These are phyloP conservation scores for Caenorhabditis zanzibari DNA, from an alignment of 2,888 invertebrate species.

Conservation along the genomic window DNA sequence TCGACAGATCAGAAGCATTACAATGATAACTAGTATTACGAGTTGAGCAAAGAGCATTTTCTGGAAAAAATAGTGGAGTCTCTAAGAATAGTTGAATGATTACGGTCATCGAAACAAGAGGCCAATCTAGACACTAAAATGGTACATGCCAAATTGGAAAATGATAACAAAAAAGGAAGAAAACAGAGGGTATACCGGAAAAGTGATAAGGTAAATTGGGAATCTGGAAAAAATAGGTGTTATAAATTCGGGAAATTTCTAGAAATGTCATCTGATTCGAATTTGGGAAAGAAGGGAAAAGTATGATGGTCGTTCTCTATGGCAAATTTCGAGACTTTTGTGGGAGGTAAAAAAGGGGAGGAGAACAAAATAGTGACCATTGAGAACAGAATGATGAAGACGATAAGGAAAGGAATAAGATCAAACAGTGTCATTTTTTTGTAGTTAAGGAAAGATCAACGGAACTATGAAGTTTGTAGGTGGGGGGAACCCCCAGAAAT, in stretches of 20 bases:
- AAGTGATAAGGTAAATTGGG: background rate
- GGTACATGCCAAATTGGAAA: background rate
- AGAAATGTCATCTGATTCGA: background rate
- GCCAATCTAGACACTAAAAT: conserved; percentile 4
- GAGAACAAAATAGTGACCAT: background rate
- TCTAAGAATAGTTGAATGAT: background rate
- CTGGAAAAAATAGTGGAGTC: background rate
- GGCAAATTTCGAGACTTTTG: background rate
- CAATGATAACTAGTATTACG: conserved; percentile 56
- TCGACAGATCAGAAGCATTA: conserved; percentile 63
- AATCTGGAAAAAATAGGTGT: conserved; percentile 3
- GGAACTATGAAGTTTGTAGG: conserved; percentile 12
- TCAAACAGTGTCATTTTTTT: conserved; percentile 29
- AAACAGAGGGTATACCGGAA: background rate
- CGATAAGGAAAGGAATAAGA: conserved; percentile 2
- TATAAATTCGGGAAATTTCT: background rate
- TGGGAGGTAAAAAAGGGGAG: background rate
- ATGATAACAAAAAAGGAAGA: background rate
- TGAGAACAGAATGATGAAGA: conserved; percentile 27
- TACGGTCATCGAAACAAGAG: background rate
- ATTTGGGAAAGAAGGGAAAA: background rate
- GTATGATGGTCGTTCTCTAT: conserved; percentile 1
- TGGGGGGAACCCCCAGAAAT: background rate
- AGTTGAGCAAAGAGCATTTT: conserved; percentile 61
- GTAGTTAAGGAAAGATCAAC: background rate